Conservation (phyloP, 2,113 vertebrate species). For the Syngnathus scovelli region DNA sequence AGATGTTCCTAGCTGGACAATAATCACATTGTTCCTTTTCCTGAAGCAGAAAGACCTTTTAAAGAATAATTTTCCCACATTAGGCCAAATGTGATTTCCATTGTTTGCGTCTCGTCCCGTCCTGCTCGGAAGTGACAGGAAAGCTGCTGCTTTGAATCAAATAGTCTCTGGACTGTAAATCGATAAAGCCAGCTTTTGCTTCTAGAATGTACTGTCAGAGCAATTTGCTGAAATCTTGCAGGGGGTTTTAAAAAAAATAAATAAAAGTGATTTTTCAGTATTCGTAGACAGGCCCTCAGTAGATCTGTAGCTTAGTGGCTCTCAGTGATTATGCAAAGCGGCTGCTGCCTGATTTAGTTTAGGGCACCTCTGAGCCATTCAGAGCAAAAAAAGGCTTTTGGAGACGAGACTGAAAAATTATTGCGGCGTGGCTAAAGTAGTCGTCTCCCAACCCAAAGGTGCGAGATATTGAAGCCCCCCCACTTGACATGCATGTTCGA, state of each 20-base stretch:
- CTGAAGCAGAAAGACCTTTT: not conserved
- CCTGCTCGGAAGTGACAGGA: not conserved
- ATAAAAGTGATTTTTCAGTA: slow-evolving; percentile 15
- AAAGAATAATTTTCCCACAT: not conserved
- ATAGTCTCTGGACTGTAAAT: not conserved
- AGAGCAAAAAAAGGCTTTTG: slow-evolving; percentile 59
- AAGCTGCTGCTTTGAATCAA: slow-evolving; percentile 6
- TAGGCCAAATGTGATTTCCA: slow-evolving; percentile 1
- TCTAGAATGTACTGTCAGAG: not conserved
- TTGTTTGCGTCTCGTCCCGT: not conserved
- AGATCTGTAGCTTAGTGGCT: slow-evolving; percentile 42
- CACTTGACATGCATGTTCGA: too few relatives aligned
- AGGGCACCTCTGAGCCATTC: slow-evolving; percentile 54
- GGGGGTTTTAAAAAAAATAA: slow-evolving; percentile 22
- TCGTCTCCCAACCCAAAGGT: too few relatives aligned
- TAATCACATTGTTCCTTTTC: not conserved
- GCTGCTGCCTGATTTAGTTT: slow-evolving; percentile 38
- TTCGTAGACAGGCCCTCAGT: slow-evolving; percentile 36
- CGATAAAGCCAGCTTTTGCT: not conserved
- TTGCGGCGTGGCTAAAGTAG: too few relatives aligned
- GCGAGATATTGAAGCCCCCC: too few relatives aligned
- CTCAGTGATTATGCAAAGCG: slow-evolving; percentile 62
- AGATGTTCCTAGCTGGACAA: not conserved
- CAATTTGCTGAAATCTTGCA: not conserved
- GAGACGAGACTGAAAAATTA: slow-evolving; percentile 31